Evolutionary conservation across 1,140 invertebrate genomes (phyloP), one percentile per base, ranked within the genome.

Genomic region (Penaeus chinensis): DNA sequence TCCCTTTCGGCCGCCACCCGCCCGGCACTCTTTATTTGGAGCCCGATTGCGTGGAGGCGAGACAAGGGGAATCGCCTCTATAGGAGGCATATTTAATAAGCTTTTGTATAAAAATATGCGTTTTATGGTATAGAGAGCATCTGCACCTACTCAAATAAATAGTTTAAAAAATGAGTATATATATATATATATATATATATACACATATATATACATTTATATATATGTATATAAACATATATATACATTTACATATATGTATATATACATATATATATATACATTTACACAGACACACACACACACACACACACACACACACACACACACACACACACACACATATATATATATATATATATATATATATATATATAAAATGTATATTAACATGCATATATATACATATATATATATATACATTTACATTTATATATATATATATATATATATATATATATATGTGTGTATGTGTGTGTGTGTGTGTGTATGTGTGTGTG

Each of bases 151-250:
- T 42, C 37, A 42, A 4, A 42, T 2, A 42, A 42, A 42, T 69
- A 20, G 11, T 27, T 69, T 16, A 24, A 69, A 69, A 22, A 13
- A 69, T 69, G 22, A 20, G 22, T 19, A 71, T 24, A 71, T 24
- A 71, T 24, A 71, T 71, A 27, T 24, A 71, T 24, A 71, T 71
- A 71, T 71, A 71, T 71, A 71, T n/a, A 71, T 71, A 71, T n/a
- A 71, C 19, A 71, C 19, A 71, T 24, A 71, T 24, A 71, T 71
- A 71, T 24, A 71, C 19, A 71, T 71, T 24, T 71, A 71, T 71
- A 71, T n/a, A 71, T 71, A 71, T n/a, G 24, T 2, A 71, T 24
- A 71, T 24, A 27, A 5, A 71, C 19, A 71, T 24, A 71, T 24
- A 24, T 24, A 24, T 10, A 71, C 19, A 24, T 24, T 5, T 24